Percentiles rank a stretch among this genome's conserved stretches.
Evolutionary conservation across 2,888 invertebrate genomes (phyloP).

Genomic region (Apotomis betuletana): DNA sequence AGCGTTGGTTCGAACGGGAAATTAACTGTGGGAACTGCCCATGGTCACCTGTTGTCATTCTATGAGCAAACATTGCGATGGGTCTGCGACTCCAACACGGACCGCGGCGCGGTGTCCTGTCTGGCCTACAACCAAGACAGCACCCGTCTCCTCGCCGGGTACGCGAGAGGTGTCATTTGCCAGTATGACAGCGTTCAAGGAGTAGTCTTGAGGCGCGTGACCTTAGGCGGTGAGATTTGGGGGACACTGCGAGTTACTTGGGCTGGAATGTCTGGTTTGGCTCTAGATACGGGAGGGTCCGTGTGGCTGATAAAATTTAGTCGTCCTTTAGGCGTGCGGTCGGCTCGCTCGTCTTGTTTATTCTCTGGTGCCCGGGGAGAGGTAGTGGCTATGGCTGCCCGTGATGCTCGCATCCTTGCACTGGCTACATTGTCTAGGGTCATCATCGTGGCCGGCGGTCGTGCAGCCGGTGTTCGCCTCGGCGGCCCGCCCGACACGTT

Average conservation of each 20-base stretch:
- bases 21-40: constrained; percentile 96
- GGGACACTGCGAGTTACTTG: constrained; percentile 75
- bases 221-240: constrained; percentile 78
- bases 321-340: constrained; percentile 92
- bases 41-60: constrained; percentile 92
- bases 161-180: constrained; percentile 91
- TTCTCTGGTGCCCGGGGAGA: constrained; percentile 99
- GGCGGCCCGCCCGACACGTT: constrained; percentile 90
- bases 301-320: constrained; percentile 97
- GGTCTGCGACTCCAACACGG: constrained; percentile 88
- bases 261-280: constrained; percentile 75
- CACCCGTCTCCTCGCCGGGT: constrained; percentile 90
- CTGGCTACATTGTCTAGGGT: constrained; percentile 97
- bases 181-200: constrained; percentile 94
- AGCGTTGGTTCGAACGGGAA: constrained; percentile 87
- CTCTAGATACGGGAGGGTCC: constrained; percentile 96
- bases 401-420: constrained; percentile 88
- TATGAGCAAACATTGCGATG: constrained; percentile 93
- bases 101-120: constrained; percentile 91
- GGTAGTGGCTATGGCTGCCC: constrained; percentile 77
- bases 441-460: constrained; percentile 75
- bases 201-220: constrained; percentile 70
- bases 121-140: constrained; percentile 94
- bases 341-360: constrained; percentile 95
- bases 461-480: constrained; percentile 82